A percentile compares a stretch with the other conserved stretches of the same genome.
Conservation (phyloP, 2,888 invertebrate genomes). For the Camponotus fellah region DNA sequence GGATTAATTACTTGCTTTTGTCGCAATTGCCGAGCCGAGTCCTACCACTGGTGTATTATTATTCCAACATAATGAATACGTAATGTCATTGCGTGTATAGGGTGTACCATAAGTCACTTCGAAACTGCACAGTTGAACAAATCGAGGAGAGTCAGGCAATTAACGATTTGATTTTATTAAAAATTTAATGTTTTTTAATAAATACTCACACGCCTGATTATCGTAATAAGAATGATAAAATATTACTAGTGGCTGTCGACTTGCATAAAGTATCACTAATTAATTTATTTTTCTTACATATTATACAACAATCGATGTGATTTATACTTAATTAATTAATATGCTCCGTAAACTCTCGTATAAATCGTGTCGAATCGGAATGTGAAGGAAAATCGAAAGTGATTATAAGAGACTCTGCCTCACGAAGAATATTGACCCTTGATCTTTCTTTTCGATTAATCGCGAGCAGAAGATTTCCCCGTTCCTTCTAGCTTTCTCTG, state of each 20-base stretch:
- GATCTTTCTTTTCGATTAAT: conserved; percentile 54
- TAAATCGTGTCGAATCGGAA: conserved; percentile 10
- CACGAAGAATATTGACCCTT: conserved; percentile 35
- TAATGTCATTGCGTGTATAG: conserved; percentile 29
- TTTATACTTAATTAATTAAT: conserved; percentile 49
- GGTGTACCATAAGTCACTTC: conserved; percentile 37
- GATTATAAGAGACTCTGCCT: conserved; percentile 24
- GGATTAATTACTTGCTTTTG: conserved; percentile 43
- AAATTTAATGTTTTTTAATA: conserved; percentile 14
- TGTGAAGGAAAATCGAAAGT: conserved; percentile 51
- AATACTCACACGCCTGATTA: conserved; percentile 5
- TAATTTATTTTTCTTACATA: conserved; percentile 65
- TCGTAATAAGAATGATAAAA: background rate
- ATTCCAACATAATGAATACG: conserved; percentile 43
- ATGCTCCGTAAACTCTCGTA: background rate
- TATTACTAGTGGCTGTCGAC: conserved; percentile 32
- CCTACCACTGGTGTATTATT: conserved; percentile 35
- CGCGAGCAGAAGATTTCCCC: conserved; percentile 41
- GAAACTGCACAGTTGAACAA: conserved; percentile 34
- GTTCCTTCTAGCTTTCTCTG: conserved; percentile 35
- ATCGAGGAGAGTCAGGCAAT: conserved; percentile 44
- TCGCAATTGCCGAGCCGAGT: conserved; percentile 13
- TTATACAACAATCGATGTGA: conserved; percentile 14
- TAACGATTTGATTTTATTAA: conserved; percentile 55
- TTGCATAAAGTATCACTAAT: conserved; percentile 70